phyloP scores from a whole-genome alignment of 1,140 invertebrate genomes.

The Pseudomyrmex flavicornis region DNA sequence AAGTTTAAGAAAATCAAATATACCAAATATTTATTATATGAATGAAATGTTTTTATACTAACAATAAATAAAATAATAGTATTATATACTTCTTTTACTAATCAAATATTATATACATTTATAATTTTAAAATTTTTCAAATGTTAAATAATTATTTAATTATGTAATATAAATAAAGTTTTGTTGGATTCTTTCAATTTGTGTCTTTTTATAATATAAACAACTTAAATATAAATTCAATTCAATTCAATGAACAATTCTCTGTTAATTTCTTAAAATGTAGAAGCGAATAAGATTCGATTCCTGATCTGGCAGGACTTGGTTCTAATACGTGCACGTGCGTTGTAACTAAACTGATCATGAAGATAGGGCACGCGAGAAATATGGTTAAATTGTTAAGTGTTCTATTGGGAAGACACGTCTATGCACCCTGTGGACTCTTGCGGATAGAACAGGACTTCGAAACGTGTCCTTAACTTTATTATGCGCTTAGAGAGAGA shows the following conservation, averaged over 20 bases:
- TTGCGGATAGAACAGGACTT: constrained; percentile 1
- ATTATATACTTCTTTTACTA: no score
- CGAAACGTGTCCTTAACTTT: constrained; percentile 44
- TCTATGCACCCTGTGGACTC: not conserved
- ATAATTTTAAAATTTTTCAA: no score
- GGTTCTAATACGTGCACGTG: not conserved
- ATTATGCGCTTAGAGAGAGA: constrained; percentile 6
- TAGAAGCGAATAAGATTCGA: no score
- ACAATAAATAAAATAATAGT: no score
- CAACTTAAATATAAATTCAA: no score
- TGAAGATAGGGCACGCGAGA: constrained; percentile 28
- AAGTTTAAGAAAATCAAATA: not conserved
- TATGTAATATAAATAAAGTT: no score
- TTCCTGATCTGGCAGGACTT: not conserved
- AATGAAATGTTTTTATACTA: not conserved
- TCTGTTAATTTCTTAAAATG: no score
- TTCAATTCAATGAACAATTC: no score
- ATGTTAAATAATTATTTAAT: no score
- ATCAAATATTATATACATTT: no score
- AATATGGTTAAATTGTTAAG: constrained; percentile 67
- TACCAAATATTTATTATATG: constrained; percentile 6
- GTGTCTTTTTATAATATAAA: no score
- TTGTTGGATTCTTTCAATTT: no score
- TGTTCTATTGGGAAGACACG: constrained; percentile 37
- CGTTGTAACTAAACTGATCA: not conserved